Percentiles rank a stretch among this genome's conserved stretches.
These are phyloP conservation scores for Hypomecis punctinalis DNA, from an alignment of 2,888 invertebrate genomes.

Conservation along the genomic window DNA sequence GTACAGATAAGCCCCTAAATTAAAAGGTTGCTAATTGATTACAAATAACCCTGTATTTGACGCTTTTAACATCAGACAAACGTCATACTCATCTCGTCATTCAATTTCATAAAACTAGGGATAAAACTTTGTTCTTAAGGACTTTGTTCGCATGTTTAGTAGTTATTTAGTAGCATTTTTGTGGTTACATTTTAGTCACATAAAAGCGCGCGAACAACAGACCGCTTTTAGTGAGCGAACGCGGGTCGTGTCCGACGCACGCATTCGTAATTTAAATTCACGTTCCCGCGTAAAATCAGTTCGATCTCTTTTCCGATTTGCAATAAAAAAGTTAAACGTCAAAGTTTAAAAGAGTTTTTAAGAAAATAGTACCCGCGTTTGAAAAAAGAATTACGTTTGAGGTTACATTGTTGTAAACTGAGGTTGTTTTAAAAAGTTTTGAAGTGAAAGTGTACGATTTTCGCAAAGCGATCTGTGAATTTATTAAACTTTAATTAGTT, in stretches of 20 bases:
- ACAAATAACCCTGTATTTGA: too few relatives aligned
- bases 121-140: too few relatives aligned
- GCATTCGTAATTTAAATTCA: not conserved
- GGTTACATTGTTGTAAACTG: slow-evolving; percentile 1
- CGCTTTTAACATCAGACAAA: too few relatives aligned
- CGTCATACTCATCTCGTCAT: too few relatives aligned
- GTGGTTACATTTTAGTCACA: not conserved
- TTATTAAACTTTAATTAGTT: slow-evolving; percentile 2
- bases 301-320: slow-evolving; percentile 11
- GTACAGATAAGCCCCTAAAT: too few relatives aligned
- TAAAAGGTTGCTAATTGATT: too few relatives aligned
- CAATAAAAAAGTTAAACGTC: slow-evolving; percentile 14
- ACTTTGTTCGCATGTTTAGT: too few relatives aligned
- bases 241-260: slow-evolving; percentile 11
- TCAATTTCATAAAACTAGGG: too few relatives aligned
- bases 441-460: slow-evolving; percentile 25
- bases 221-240: slow-evolving; percentile 20
- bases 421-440: slow-evolving; percentile 2
- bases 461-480: slow-evolving; percentile 20
- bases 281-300: slow-evolving; percentile 14
- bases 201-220: slow-evolving; percentile 12
- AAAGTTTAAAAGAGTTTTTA: not conserved
- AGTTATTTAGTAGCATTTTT: not conserved
- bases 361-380: not conserved
- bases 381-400: not conserved